phyloP scores from a whole-genome alignment of 2,113 vertebrate genomes.

The Onychostoma macrolepis region DNA sequence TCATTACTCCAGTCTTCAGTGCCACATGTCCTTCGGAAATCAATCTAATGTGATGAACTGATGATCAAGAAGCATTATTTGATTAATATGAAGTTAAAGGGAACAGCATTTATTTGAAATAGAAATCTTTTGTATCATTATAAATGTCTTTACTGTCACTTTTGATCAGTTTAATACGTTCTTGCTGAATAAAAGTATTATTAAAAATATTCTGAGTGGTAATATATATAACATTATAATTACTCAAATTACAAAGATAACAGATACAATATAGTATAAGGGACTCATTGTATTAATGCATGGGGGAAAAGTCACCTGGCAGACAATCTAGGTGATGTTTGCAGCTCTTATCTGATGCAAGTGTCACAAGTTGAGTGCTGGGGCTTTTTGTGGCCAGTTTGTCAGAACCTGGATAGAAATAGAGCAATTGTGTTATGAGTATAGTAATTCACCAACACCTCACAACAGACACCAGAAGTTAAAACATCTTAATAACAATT shows the following conservation, averaged over 20 bases:
- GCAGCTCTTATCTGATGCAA: constrained; percentile 68
- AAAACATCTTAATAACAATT: background rate
- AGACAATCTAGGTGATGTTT: constrained; percentile 84
- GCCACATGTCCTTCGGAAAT: background rate
- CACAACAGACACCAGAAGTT: background rate
- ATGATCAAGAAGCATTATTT: background rate
- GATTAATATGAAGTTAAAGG: background rate
- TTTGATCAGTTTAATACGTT: background rate
- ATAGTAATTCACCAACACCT: background rate
- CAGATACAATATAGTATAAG: background rate
- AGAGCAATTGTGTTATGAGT: background rate
- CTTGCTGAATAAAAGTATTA: background rate
- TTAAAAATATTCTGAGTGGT: background rate
- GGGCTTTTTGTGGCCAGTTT: constrained; percentile 16
- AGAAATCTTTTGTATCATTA: background rate
- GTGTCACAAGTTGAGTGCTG: constrained; percentile 50
- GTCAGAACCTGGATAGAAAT: background rate
- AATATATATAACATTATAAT: background rate
- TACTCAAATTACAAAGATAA: background rate
- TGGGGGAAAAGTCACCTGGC: constrained; percentile 70
- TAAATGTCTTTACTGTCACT: background rate
- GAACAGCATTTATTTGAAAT: background rate
- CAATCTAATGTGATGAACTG: background rate
- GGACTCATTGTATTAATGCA: background rate
- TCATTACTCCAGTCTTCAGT: background rate